A percentile compares a stretch with the other conserved stretches of the same genome.
Conservation (phyloP, 1,140 invertebrate species). For the Drosophila bocki region DNA sequence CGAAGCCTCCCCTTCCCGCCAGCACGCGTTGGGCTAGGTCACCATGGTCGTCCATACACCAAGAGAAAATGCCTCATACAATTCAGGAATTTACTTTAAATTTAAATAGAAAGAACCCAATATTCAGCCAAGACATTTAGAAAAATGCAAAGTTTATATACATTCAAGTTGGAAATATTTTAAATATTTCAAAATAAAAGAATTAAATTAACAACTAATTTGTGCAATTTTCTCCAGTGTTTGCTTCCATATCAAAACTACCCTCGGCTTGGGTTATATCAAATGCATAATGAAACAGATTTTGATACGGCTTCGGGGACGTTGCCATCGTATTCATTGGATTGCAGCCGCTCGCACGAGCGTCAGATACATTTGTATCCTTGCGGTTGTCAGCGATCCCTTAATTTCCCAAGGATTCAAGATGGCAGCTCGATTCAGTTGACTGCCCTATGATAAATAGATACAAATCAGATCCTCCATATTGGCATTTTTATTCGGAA, state of each 20-base stretch:
- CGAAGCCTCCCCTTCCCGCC: slow-evolving; percentile 8
- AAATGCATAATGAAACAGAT: slow-evolving; percentile 58
- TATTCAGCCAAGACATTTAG: background rate
- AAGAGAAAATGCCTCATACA: background rate
- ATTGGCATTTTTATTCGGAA: background rate
- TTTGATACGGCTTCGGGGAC: slow-evolving; percentile 62
- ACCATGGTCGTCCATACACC: slow-evolving; percentile 28
- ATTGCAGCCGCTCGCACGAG: slow-evolving; percentile 43
- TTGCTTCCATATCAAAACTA: slow-evolving; percentile 37
- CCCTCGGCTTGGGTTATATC: slow-evolving; percentile 42
- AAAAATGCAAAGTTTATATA: background rate
- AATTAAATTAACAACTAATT: background rate
- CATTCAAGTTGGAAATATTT: background rate
- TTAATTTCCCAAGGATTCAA: slow-evolving; percentile 30
- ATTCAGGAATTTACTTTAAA: background rate
- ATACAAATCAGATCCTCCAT: background rate
- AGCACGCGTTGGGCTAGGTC: slow-evolving; percentile 56
- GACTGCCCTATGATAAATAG: slow-evolving; percentile 4
- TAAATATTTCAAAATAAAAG: background rate
- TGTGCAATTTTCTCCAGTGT: background rate
- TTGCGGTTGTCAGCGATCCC: slow-evolving; percentile 44
- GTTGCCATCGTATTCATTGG: slow-evolving; percentile 21
- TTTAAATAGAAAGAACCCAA: rapidly evolving
- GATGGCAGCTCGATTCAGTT: slow-evolving; percentile 17
- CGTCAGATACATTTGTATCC: slow-evolving; percentile 69